phyloP scores from a whole-genome alignment of 1,140 invertebrate genomes.

The Nilaparvata lugens region DNA sequence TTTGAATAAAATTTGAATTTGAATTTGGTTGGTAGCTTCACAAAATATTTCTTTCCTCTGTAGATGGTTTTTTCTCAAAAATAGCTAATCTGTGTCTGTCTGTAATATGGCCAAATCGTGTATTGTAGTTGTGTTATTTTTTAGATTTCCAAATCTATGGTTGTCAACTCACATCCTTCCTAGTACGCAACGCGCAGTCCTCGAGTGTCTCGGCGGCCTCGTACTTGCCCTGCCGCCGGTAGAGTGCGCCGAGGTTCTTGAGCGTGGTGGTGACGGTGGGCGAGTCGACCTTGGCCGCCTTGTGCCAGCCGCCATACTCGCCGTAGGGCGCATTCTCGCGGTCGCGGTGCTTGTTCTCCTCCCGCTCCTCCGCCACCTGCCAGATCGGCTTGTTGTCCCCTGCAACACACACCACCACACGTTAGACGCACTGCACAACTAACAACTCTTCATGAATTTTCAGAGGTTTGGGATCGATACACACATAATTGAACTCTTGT shows the following conservation, averaged over 20 bases:
- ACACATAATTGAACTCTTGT: too few relatives aligned
- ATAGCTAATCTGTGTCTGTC: too few relatives aligned
- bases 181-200: slow-evolving; percentile 88
- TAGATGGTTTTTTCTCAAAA: too few relatives aligned
- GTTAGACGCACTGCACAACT: slow-evolving; percentile 10
- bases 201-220: slow-evolving; percentile 98
- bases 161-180: slow-evolving; percentile 69
- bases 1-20: too few relatives aligned
- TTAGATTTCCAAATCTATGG: too few relatives aligned
- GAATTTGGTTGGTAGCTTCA: too few relatives aligned
- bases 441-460: not conserved
- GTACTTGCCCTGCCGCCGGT: slow-evolving; percentile 88
- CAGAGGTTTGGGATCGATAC: not conserved
- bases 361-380: slow-evolving; percentile 97
- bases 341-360: slow-evolving; percentile 88
- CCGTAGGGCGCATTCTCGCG: slow-evolving; percentile 85
- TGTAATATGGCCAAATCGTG: too few relatives aligned
- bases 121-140: too few relatives aligned
- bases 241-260: slow-evolving; percentile 94
- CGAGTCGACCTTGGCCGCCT: slow-evolving; percentile 96
- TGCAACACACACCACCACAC: slow-evolving; percentile 32
- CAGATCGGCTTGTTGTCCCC: slow-evolving; percentile 98
- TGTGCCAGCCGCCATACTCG: slow-evolving; percentile 96
- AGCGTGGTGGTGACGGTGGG: slow-evolving; percentile 95
- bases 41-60: too few relatives aligned